Evolutionary conservation across 2,113 vertebrate genomes (phyloP), one percentile per base, ranked within the genome.

Genomic region (Tragelaphus buxtoni): DNA sequence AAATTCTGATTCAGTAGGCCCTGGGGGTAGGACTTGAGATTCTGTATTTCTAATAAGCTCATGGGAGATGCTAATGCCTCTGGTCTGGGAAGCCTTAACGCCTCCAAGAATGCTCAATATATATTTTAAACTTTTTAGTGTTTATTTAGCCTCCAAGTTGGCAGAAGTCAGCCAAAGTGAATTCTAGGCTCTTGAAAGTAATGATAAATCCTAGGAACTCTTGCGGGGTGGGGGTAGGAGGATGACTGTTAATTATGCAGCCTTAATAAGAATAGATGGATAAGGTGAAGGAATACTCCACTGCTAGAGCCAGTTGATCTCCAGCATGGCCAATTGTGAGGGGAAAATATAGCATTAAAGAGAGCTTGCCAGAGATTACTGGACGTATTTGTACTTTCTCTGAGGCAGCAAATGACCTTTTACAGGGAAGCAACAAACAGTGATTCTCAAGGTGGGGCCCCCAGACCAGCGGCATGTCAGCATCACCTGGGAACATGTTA

Each of bases 21-120:
- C 45, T 74, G 69, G 8, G 17, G 7, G 28, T 83, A 72, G 30
- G 45, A 83, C 45, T 60, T 91, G 26, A 95, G 39, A 58, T 74
- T 60, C 32, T 90, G 1, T 45, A 49, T 92, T 96, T 92, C 81
- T 92, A 53, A 82, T 74, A 65, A 65, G 45, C 35, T 92, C 17
- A 56, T 45, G n/a, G 51, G 35, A 89, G 49, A 65, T 74, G 88
- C 26, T 32, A 17, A 55, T 97, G 92, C 91, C 87, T 97, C 94
- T 88, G 11, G 55, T 61, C 77, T 94, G 3, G 60, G 26, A 84
- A 90, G 18, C 56, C 35, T 60, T 76, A 65, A 96, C 17, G 26
- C 55, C 91, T 88, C 93, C 85, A 96, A 98, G 95, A 94, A 97
- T 53, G 91, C 90, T 94, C 84, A 1, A 32, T 91, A 92, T 85